A percentile compares a stretch with the other conserved stretches of the same genome.
Conservation (phyloP, 2,113 vertebrate species). For the Gopherus evgoodei region DNA sequence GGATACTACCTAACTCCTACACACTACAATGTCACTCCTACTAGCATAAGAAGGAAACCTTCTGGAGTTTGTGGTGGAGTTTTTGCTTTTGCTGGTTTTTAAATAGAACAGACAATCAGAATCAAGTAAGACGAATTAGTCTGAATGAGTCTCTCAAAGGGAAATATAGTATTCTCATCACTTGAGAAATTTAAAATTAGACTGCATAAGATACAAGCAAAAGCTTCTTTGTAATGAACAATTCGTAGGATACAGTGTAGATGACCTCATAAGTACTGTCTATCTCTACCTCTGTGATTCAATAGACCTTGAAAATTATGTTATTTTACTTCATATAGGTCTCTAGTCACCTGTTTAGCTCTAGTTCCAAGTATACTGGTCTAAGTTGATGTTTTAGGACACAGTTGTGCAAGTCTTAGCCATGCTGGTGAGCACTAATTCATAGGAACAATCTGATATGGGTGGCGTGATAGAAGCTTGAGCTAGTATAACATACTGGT, state of each 20-base stretch:
- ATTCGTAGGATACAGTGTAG: not conserved
- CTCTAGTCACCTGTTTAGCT: not conserved
- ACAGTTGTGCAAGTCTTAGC: not conserved
- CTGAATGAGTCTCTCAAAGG: fast-evolving
- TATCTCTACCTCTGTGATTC: fast-evolving
- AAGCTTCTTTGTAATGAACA: not conserved
- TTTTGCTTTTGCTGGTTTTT: not conserved
- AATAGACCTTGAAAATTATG: not conserved
- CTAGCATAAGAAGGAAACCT: not conserved
- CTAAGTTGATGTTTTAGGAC: not conserved
- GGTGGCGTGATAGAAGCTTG: not conserved
- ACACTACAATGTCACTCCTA: too few relatives aligned
- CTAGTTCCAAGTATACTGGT: not conserved
- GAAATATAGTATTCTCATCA: fast-evolving
- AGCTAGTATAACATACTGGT: not conserved
- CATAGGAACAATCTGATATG: fast-evolving
- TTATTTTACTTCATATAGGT: fast-evolving
- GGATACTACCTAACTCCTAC: too few relatives aligned
- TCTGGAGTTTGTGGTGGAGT: not conserved
- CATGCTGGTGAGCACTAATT: fast-evolving
- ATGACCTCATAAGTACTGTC: fast-evolving
- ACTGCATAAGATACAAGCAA: not conserved
- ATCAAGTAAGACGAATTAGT: not conserved
- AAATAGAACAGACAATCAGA: not conserved
- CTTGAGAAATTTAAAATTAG: not conserved